Evolutionary conservation across 2,888 invertebrate species (phyloP), one percentile per base, ranked within the genome.

Genomic region (Drosophila lutescens): DNA sequence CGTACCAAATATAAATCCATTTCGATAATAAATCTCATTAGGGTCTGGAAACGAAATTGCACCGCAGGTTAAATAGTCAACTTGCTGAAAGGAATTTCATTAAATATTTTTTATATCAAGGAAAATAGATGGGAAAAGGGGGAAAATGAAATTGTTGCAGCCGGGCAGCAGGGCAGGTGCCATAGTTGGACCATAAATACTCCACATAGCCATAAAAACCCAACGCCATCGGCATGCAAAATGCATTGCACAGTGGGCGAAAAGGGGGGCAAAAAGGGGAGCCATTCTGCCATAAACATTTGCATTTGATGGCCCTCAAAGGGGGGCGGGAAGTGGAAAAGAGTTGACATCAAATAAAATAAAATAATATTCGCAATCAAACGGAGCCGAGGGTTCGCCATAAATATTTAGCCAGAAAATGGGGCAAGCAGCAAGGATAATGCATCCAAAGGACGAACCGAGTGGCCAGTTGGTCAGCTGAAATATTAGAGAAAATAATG

Each of bases 361-460:
- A 36, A 58, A 70, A 69, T 49, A 56, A 69, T 59, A 59, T 70
- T 69, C 47, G 41, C 59, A 53, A 70, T 69, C 70, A 70, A 69
- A 43, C 47, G 32, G 23, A 47, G 51, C 32, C 32, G 46, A 10
- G 38, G 15, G 26, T 53, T 46, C 9, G 53, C 66, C 70, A 57
- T 69, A 53, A 58, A 58, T 59, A 49, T 17, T 10, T 12, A 5
- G 20, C 41, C 32, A 9, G 10, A n/a, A 36, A 36, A 44, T 15
- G 5, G 49, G 59, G 30, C 15, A 17, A 15, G 34, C 32, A 30
- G 26, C 12, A 36, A 43, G 36, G 23, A 46, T 53, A 62, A 62
- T 55, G 58, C 58, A 41, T 41, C 32, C 40, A 0, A 15, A 5
- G 30, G 8, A 26, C 23, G 53, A 5, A 17, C n/a, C 12, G 5